phyloP scores from a whole-genome alignment of 1,140 invertebrate species.

The Nomia melanderi region DNA sequence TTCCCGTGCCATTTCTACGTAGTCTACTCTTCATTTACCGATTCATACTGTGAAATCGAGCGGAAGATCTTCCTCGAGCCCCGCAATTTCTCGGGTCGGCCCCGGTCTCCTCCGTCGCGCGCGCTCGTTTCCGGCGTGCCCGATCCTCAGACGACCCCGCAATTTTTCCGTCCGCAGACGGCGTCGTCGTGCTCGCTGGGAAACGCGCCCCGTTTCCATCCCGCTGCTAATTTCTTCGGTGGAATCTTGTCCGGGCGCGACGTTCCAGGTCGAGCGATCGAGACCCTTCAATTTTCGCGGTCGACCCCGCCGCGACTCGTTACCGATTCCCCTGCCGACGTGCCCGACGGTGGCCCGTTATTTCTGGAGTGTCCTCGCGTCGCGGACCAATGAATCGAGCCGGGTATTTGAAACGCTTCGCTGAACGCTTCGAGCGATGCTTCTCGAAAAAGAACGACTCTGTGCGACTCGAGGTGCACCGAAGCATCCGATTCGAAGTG shows the following conservation, averaged over 20 bases:
- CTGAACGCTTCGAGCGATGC: background rate
- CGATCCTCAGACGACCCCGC: background rate
- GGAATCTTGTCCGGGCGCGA: no score
- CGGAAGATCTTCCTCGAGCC: background rate
- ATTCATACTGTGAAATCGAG: conserved; percentile 32
- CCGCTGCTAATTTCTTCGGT: no score
- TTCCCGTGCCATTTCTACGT: background rate
- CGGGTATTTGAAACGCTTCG: conserved; percentile 5
- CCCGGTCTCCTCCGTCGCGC: background rate
- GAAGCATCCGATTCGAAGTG: background rate
- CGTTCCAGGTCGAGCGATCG: no score
- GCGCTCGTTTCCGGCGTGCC: background rate
- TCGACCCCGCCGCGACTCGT: background rate
- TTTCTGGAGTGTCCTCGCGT: conserved; percentile 8
- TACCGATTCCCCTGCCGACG: background rate
- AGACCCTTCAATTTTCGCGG: no score
- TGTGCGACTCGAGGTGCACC: background rate
- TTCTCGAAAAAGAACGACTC: background rate
- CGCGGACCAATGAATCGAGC: conserved; percentile 15
- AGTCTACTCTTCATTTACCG: conserved; percentile 10
- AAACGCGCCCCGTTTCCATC: no score
- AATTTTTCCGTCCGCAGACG: background rate
- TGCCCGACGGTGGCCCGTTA: background rate
- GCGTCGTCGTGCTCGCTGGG: no score
- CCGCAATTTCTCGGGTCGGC: background rate